phyloP scores from a whole-genome alignment of 2,888 invertebrate species.

The Drosophila phalerata region DNA sequence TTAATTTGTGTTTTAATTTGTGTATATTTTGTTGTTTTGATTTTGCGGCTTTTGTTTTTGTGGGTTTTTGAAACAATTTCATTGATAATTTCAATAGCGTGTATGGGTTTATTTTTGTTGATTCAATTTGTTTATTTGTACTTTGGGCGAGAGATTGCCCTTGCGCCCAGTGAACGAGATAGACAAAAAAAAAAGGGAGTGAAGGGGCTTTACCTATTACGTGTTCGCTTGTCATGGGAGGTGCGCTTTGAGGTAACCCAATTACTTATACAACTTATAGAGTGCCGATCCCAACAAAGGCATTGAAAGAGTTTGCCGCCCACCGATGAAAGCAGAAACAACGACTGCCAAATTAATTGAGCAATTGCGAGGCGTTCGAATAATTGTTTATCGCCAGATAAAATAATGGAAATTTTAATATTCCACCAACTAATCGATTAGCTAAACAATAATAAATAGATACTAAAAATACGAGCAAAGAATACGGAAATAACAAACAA shows the following conservation, averaged over 20 bases:
- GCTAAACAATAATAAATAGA: constrained; percentile 2
- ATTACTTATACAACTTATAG: constrained; percentile 26
- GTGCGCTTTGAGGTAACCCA: constrained; percentile 34
- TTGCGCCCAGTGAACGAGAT: constrained; percentile 31
- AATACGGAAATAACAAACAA: constrained; percentile 15
- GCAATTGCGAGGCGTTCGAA: constrained; percentile 30
- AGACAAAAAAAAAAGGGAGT: not conserved
- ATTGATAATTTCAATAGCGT: constrained; percentile 69
- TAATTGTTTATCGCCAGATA: constrained; percentile 23
- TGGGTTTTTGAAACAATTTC: constrained; percentile 61
- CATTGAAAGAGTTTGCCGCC: not conserved
- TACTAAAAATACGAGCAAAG: constrained; percentile 3
- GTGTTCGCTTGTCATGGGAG: constrained; percentile 10
- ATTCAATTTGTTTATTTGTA: constrained; percentile 62
- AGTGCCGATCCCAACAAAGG: constrained; percentile 10
- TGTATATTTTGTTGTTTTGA: constrained; percentile 32
- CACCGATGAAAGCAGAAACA: constrained; percentile 1
- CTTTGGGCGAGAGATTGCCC: constrained; percentile 50
- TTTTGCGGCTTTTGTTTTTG: constrained; percentile 42
- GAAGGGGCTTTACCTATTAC: constrained; percentile 28
- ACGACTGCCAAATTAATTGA: constrained; percentile 34
- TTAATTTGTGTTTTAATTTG: constrained; percentile 14
- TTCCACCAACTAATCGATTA: constrained; percentile 17
- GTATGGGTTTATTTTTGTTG: constrained; percentile 42
- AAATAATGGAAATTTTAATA: constrained; percentile 22